Conservation (phyloP, 2,797 vertebrate genomes). For the Emydoidea blandingii region DNA sequence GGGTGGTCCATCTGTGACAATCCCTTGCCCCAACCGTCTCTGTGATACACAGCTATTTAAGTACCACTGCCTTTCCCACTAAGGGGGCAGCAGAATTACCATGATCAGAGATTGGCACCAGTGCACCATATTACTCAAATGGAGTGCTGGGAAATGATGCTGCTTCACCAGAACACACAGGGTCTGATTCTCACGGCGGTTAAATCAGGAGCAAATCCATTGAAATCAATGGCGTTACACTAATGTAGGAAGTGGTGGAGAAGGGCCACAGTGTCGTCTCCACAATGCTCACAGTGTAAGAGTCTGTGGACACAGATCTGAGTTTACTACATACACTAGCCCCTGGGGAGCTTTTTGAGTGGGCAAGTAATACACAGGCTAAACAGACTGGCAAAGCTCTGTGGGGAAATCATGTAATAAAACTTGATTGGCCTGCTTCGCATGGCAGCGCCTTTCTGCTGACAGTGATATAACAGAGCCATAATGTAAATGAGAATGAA, state of each 20-base stretch:
- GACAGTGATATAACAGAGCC: neutral
- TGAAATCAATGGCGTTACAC: neutral
- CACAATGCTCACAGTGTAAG: neutral
- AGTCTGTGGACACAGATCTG: neutral
- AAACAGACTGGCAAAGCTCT: neutral
- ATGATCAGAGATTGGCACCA: neutral
- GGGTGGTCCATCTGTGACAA: neutral
- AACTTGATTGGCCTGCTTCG: neutral
- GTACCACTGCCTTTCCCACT: neutral
- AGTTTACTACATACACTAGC: neutral
- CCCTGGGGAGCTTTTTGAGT: neutral
- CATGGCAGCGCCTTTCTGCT: neutral
- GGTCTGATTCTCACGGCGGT: neutral
- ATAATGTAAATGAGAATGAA: neutral
- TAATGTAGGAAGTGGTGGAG: neutral
- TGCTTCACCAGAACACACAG: neutral
- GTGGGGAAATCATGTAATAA: neutral
- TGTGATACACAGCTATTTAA: neutral
- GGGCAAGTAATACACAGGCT: neutral
- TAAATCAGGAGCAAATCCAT: neutral
- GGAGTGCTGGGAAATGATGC: neutral
- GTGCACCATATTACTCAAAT: neutral
- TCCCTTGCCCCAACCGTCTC: neutral
- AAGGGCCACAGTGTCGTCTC: neutral
- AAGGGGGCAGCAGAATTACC: neutral